Evolutionary conservation across 2,888 invertebrate genomes (phyloP).

Genomic region (Erynnis tages): DNA sequence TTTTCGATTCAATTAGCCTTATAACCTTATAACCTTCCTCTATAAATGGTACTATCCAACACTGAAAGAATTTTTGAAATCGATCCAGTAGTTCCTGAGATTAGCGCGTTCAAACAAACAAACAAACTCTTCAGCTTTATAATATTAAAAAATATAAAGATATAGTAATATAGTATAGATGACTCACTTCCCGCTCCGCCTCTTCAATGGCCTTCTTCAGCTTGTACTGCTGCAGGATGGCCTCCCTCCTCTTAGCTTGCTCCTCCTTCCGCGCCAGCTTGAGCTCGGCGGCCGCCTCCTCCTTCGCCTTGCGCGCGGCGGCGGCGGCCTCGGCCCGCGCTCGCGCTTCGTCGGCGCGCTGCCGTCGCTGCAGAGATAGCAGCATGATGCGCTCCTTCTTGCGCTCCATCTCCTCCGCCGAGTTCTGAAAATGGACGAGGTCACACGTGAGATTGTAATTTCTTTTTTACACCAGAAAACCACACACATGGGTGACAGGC

Average conservation of each 20-base stretch:
- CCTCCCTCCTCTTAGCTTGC: conserved; percentile 92
- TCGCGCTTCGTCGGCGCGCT: conserved; percentile 93
- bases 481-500: too few relatives aligned
- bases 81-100: too few relatives aligned
- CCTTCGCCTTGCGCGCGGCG: conserved; percentile 87
- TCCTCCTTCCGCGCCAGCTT: conserved; percentile 89
- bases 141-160: neutral
- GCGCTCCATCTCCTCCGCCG: conserved; percentile 94
- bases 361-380: conserved; percentile 93
- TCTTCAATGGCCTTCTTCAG: conserved; percentile 96
- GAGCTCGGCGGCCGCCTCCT: conserved; percentile 88
- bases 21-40: too few relatives aligned
- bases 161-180: neutral
- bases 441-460: too few relatives aligned
- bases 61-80: too few relatives aligned
- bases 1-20: too few relatives aligned
- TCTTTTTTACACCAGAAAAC: too few relatives aligned
- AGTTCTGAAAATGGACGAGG: too few relatives aligned
- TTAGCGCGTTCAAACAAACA: too few relatives aligned
- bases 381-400: conserved; percentile 96
- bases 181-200: conserved; percentile 89
- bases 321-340: conserved; percentile 91
- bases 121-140: too few relatives aligned
- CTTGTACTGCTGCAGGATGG: conserved; percentile 95
- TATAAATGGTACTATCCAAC: too few relatives aligned